Evolutionary conservation across 2,888 invertebrate genomes (phyloP).

Genomic region (Phortica okadai): DNA sequence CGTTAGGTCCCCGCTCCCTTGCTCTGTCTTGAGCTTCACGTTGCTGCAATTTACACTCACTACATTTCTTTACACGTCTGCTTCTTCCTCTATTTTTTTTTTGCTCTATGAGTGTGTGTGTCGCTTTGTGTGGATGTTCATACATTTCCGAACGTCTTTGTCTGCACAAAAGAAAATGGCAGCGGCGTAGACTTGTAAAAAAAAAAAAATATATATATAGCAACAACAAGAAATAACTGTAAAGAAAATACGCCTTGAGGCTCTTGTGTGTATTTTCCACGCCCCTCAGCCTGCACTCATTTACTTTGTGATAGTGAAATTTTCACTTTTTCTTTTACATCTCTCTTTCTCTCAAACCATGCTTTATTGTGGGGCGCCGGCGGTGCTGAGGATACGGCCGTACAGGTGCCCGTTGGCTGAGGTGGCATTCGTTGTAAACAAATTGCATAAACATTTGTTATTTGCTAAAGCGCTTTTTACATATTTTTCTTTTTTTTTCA

Average conservation of each 20-base stretch:
- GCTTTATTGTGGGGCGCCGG: neutral
- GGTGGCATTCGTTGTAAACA: constrained; percentile 47
- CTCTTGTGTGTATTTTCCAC: neutral
- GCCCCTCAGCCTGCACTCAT: neutral
- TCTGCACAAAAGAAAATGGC: constrained; percentile 7
- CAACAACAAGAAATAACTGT: constrained; percentile 2
- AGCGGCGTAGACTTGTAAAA: neutral
- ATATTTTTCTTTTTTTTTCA: neutral
- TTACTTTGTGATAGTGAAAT: constrained; percentile 32
- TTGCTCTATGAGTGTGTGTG: neutral
- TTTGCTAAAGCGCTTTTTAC: constrained; percentile 54
- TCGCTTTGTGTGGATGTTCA: neutral
- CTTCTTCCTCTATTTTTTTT: neutral
- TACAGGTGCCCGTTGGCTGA: neutral
- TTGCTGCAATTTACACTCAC: constrained; percentile 52
- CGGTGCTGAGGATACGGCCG: neutral
- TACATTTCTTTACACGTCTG: no score
- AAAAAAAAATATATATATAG: neutral
- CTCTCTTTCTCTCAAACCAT: neutral
- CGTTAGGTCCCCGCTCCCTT: neutral
- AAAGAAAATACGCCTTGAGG: constrained; percentile 38
- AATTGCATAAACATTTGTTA: constrained; percentile 64
- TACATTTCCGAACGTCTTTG: constrained; percentile 9
- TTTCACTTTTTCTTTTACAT: constrained; percentile 39
- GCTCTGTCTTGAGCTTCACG: constrained; percentile 33